A percentile compares a stretch with the other conserved stretches of the same genome.
Evolutionary conservation across 2,888 invertebrate species (phyloP).

Genomic region (Nomada flava): DNA sequence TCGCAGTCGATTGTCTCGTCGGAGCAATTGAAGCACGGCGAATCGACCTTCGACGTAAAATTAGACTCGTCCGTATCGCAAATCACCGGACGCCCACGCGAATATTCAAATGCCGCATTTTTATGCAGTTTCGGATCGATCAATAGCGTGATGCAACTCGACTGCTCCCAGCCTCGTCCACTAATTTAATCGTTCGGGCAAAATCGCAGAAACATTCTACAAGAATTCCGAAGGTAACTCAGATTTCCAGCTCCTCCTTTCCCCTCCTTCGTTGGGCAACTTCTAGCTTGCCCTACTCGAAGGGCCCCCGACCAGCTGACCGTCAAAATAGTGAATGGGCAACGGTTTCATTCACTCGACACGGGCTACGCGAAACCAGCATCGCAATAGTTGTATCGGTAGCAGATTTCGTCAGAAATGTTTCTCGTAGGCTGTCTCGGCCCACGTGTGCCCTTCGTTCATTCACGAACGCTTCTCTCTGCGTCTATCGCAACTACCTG

Average conservation of each 20-base stretch:
- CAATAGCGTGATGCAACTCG: constrained; percentile 40
- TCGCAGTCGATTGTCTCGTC: constrained; percentile 32
- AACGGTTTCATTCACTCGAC: constrained; percentile 17
- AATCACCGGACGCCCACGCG: constrained; percentile 45
- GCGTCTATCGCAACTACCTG: constrained; percentile 8
- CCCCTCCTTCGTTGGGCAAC: background rate
- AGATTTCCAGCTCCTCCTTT: background rate
- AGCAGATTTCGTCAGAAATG: constrained; percentile 38
- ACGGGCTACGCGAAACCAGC: constrained; percentile 5
- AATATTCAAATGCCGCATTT: constrained; percentile 49
- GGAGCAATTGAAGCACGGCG: constrained; percentile 20
- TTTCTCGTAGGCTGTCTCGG: constrained; percentile 33
- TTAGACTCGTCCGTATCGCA: constrained; percentile 31
- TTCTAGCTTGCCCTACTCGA: background rate
- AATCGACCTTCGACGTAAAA: constrained; percentile 41
- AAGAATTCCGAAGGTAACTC: background rate
- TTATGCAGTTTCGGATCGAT: constrained; percentile 44
- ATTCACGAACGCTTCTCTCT: constrained; percentile 50
- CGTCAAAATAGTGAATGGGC: constrained; percentile 18
- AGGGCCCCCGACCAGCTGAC: background rate
- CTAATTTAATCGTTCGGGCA: background rate
- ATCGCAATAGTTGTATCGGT: constrained; percentile 19
- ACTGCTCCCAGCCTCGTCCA: background rate
- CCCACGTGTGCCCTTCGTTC: constrained; percentile 71
- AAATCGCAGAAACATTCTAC: too few relatives aligned